A percentile compares a stretch with the other conserved stretches of the same genome.
phyloP scores from a whole-genome alignment of 2,797 vertebrate genomes.

The Vipera ursinii region DNA sequence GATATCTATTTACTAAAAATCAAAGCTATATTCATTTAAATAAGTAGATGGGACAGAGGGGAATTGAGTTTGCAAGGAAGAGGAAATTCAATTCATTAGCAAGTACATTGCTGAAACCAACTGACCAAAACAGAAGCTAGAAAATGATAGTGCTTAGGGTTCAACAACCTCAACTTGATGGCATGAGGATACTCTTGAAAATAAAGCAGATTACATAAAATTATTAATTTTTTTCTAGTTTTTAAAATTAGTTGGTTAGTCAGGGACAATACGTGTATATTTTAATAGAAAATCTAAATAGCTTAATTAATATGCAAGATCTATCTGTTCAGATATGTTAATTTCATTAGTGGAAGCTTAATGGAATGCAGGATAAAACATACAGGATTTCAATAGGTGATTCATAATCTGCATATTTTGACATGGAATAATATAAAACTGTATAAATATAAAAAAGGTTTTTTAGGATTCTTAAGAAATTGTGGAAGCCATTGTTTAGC shows the following conservation, averaged over 20 bases:
- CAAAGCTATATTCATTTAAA: neutral
- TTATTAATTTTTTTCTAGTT: neutral
- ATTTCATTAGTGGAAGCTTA: neutral
- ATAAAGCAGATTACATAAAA: neutral
- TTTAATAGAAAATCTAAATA: neutral
- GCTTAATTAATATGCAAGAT: neutral
- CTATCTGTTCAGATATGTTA: neutral
- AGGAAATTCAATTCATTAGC: neutral
- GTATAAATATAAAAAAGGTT: neutral
- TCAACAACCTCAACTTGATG: neutral
- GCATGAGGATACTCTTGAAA: neutral
- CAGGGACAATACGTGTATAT: neutral
- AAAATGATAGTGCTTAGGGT: neutral
- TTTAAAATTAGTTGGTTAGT: neutral
- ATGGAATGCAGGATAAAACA: neutral
- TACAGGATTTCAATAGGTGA: neutral
- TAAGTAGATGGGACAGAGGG: neutral
- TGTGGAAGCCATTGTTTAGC: neutral
- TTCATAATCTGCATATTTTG: neutral
- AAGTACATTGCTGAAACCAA: neutral
- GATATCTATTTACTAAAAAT: neutral
- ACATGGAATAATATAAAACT: neutral
- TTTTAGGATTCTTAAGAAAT: neutral
- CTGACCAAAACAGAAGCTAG: neutral
- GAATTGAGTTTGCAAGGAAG: neutral